Evolutionary conservation across 2,113 vertebrate species (phyloP).

Genomic region (Phycodurus eques): DNA sequence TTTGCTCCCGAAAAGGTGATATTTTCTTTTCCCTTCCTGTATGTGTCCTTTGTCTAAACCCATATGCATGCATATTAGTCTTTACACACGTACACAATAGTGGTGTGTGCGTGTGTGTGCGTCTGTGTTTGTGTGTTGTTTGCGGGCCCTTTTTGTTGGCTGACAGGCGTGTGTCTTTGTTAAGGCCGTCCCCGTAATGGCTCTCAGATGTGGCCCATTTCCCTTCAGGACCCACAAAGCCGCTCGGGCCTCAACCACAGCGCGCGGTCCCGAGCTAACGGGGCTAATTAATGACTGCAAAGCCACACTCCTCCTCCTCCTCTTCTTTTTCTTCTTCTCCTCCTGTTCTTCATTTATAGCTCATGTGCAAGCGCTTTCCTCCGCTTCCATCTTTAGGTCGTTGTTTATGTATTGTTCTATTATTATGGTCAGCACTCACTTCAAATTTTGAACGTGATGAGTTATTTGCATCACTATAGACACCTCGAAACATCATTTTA

Average conservation of each 20-base stretch:
- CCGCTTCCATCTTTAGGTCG: not conserved
- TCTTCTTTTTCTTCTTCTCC: conserved; percentile 40
- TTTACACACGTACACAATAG: not conserved
- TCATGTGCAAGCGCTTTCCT: not conserved
- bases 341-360: conserved; percentile 7
- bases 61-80: not conserved
- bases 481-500: conserved; percentile 3
- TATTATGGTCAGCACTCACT: not conserved
- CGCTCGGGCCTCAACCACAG: conserved; percentile 72
- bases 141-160: conserved; percentile 77
- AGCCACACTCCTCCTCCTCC: conserved; percentile 59
- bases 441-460: not conserved
- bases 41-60: too few species aligned
- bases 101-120: not conserved
- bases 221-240: conserved; percentile 74
- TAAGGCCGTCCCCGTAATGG: conserved; percentile 87
- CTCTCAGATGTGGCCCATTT: conserved; percentile 94
- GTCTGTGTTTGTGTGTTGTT: conserved; percentile 14
- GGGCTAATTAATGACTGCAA: conserved; percentile 84
- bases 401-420: conserved; percentile 1
- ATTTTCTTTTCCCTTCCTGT: too few species aligned
- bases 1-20: too few species aligned
- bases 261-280: conserved; percentile 81
- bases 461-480: conserved; percentile 1
- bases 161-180: conserved; percentile 95